These are phyloP conservation scores for Hydrophis major DNA, from an alignment of 2,797 vertebrate genomes.

Conservation along the genomic window DNA sequence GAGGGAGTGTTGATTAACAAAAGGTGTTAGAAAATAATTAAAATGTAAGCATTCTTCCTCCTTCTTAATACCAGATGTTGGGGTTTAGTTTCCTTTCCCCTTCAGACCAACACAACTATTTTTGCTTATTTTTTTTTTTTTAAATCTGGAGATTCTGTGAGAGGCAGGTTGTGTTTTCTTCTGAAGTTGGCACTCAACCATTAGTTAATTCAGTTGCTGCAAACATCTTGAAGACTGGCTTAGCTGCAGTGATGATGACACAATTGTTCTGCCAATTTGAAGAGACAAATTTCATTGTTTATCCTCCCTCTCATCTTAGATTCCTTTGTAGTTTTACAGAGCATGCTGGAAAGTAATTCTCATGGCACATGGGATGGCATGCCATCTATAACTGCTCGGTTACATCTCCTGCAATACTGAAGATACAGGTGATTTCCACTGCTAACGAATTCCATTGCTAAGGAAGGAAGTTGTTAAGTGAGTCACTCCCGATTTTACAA, in stretches of 20 bases:
- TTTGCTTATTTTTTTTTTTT: not conserved
- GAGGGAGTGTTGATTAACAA: conserved; percentile 46
- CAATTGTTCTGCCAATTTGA: not conserved
- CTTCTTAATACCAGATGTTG: conserved; percentile 47
- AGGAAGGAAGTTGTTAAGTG: too few relatives aligned
- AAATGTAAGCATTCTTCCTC: conserved; percentile 30
- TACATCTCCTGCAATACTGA: not conserved
- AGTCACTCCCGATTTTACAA: too few relatives aligned
- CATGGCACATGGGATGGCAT: not conserved
- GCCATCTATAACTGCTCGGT: not conserved
- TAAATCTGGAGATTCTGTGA: not conserved
- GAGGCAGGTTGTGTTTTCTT: not conserved
- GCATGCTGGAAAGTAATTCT: not conserved
- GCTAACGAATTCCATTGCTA: too few relatives aligned
- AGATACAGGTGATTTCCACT: not conserved
- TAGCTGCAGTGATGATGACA: not conserved
- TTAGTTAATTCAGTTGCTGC: not conserved
- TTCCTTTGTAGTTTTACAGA: not conserved
- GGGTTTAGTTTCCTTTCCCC: not conserved
- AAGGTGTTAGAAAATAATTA: conserved; percentile 55
- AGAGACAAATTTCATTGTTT: not conserved
- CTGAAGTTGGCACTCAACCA: not conserved
- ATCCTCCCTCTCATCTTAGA: not conserved
- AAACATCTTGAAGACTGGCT: not conserved
- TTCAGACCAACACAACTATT: not conserved